phyloP scores from a whole-genome alignment of 2,888 invertebrate species.

The Diaphora mendica region DNA sequence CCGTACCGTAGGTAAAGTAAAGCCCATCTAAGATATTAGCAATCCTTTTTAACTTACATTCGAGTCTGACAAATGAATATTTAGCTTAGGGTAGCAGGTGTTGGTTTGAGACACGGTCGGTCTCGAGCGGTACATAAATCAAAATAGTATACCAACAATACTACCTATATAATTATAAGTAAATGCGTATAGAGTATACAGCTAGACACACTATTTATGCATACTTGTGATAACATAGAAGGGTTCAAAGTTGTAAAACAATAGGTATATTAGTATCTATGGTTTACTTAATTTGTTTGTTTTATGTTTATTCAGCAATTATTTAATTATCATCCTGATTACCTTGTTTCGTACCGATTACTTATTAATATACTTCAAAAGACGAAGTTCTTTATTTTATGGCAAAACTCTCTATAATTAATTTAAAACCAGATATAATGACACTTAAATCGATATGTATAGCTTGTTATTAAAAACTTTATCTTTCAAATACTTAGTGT shows the following conservation, averaged over 20 bases:
- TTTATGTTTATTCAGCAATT: background rate
- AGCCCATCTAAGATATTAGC: constrained; percentile 81
- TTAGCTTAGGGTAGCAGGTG: constrained; percentile 78
- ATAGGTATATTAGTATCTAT: background rate
- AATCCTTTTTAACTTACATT: constrained; percentile 82
- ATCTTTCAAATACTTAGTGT: too few relatives aligned
- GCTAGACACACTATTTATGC: background rate
- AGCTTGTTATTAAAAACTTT: too few relatives aligned
- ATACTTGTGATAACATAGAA: background rate
- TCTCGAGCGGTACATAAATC: constrained; percentile 71
- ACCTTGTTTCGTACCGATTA: background rate
- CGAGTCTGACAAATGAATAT: constrained; percentile 82
- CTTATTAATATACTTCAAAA: background rate
- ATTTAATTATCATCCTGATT: background rate
- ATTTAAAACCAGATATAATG: background rate
- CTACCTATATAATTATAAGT: background rate
- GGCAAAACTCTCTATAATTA: background rate
- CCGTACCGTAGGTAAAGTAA: constrained; percentile 55
- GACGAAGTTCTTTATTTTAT: background rate
- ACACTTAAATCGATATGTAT: too few relatives aligned
- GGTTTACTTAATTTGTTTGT: background rate
- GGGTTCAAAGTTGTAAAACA: background rate
- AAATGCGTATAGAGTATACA: background rate
- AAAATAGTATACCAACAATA: constrained; percentile 59
- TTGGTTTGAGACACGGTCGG: constrained; percentile 52